Percentiles rank a stretch among this genome's conserved stretches.
Conservation (phyloP, 2,888 invertebrate species). For the Lepetodrilus schrolli region DNA sequence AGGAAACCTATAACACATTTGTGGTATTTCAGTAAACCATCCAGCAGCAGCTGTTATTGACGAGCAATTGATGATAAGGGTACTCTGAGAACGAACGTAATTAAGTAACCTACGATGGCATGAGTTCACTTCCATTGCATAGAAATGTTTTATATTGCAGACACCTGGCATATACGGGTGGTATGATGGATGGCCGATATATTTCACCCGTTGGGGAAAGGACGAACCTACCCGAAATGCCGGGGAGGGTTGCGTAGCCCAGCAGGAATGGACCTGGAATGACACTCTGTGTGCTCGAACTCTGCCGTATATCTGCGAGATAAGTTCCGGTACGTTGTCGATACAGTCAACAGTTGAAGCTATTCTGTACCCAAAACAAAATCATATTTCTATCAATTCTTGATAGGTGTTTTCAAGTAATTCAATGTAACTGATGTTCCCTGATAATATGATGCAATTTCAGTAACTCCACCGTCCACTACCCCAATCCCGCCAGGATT, state of each 20-base stretch:
- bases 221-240: slow-evolving; percentile 44
- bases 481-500: slow-evolving; percentile 17
- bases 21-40: too few species aligned
- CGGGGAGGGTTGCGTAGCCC: slow-evolving; percentile 47
- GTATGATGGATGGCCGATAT: slow-evolving; percentile 41
- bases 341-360: too few species aligned
- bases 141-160: too few species aligned
- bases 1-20: too few species aligned
- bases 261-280: slow-evolving; percentile 43
- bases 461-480: background rate
- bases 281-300: slow-evolving; percentile 43
- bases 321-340: slow-evolving; percentile 7
- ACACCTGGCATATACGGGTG: slow-evolving; percentile 35
- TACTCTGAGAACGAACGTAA: too few species aligned
- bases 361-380: too few species aligned
- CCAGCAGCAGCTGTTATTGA: too few species aligned
- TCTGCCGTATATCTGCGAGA: slow-evolving; percentile 47
- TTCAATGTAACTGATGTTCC: background rate
- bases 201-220: slow-evolving; percentile 45
- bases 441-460: too few species aligned
- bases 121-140: too few species aligned
- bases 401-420: background rate
- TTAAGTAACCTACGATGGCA: too few species aligned
- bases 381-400: too few species aligned
- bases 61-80: too few species aligned